A percentile compares a stretch with the other conserved stretches of the same genome.
These are phyloP conservation scores for Ursus arctos DNA, from an alignment of 2,113 vertebrate species.

Conservation along the genomic window DNA sequence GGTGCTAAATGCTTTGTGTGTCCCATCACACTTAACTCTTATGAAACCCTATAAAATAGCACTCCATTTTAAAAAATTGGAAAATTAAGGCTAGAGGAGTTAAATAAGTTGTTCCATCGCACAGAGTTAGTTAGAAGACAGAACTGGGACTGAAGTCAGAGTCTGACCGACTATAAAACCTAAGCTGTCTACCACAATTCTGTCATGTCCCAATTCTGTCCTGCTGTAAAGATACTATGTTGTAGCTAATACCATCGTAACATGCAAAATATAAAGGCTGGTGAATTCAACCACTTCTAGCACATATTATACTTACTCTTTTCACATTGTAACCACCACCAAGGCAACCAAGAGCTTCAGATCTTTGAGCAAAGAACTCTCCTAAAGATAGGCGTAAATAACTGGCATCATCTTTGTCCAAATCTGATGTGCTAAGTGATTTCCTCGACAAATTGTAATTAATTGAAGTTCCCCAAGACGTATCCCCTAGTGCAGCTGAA, in stretches of 20 bases:
- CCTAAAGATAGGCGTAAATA: slow-evolving; percentile 95
- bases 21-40: background rate
- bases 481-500: slow-evolving; percentile 86
- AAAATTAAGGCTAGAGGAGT: background rate
- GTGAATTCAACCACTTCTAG: background rate
- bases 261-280: background rate
- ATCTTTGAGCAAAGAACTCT: slow-evolving; percentile 96
- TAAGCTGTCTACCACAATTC: background rate
- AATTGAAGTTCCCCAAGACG: slow-evolving; percentile 91
- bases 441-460: slow-evolving; percentile 89
- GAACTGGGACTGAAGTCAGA: background rate
- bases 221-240: background rate
- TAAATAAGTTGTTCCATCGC: background rate
- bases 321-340: slow-evolving; percentile 91
- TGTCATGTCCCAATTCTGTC: background rate
- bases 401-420: slow-evolving; percentile 90
- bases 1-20: background rate
- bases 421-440: slow-evolving; percentile 88
- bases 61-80: background rate
- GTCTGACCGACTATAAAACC: background rate
- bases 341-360: slow-evolving; percentile 97
- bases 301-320: slow-evolving; percentile 90
- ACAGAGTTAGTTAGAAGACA: background rate
- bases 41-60: background rate
- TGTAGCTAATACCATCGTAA: background rate